phyloP scores from a whole-genome alignment of 1,140 invertebrate genomes.

The Oncopodura yosiiana region DNA sequence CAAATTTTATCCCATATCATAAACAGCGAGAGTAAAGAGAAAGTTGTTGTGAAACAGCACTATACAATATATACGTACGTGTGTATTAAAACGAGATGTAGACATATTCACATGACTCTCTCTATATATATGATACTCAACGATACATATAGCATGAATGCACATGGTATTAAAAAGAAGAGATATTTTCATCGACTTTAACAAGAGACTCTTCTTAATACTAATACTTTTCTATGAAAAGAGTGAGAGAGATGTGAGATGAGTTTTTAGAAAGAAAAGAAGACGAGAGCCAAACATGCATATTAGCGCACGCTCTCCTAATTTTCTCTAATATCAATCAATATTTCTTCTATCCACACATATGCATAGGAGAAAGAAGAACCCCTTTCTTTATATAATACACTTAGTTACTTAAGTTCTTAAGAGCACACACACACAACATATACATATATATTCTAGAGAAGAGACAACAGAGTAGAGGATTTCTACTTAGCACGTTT shows the following conservation, averaged over 20 bases:
- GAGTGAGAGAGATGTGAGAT: background rate
- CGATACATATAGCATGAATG: slow-evolving; percentile 4
- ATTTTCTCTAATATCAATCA: slow-evolving; percentile 30
- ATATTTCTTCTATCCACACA: slow-evolving; percentile 13
- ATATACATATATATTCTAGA: background rate
- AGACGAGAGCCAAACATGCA: slow-evolving; percentile 8
- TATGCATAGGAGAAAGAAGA: background rate
- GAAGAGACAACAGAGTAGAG: too few relatives aligned
- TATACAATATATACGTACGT: too few relatives aligned
- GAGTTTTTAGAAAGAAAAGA: slow-evolving; percentile 8
- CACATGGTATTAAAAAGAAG: slow-evolving; percentile 12
- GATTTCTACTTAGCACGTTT: too few relatives aligned
- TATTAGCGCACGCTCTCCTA: slow-evolving; percentile 27
- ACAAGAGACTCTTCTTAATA: background rate
- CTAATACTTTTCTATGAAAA: background rate
- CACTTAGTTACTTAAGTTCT: slow-evolving; percentile 5
- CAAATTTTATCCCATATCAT: too few relatives aligned
- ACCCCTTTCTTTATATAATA: too few relatives aligned
- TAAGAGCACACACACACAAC: slow-evolving; percentile 5
- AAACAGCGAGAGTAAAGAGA: too few relatives aligned
- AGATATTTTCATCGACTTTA: background rate
- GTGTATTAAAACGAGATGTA: too few relatives aligned
- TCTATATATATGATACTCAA: slow-evolving; percentile 10
- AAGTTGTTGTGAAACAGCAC: too few relatives aligned
- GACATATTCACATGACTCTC: too few relatives aligned